These are phyloP conservation scores for Drosophila nigrodunni DNA, from an alignment of 1,140 invertebrate species.

Conservation along the genomic window DNA sequence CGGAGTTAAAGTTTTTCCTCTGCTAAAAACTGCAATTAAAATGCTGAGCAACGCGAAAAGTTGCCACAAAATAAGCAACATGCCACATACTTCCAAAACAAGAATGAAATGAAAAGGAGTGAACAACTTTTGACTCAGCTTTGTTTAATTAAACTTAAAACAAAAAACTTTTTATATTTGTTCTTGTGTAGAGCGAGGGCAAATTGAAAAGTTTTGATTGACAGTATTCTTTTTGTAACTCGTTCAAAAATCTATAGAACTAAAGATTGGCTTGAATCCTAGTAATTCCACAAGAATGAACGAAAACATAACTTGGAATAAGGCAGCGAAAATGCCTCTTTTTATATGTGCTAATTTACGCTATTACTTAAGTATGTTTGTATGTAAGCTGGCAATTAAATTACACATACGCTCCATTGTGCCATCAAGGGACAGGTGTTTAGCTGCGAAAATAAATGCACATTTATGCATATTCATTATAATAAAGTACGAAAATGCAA, in stretches of 20 bases:
- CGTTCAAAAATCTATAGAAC: too few species aligned
- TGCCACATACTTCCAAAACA: neutral
- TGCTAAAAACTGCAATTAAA: slow-evolving; percentile 9
- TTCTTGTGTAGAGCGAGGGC: neutral
- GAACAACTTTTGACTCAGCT: neutral
- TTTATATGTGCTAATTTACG: slow-evolving; percentile 19
- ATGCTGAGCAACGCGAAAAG: slow-evolving; percentile 12
- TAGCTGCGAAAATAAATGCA: slow-evolving; percentile 1
- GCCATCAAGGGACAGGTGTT: neutral
- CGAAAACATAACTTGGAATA: neutral
- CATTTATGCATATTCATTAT: neutral
- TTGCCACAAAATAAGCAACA: slow-evolving; percentile 2
- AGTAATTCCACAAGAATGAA: neutral
- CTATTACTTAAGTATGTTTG: slow-evolving; percentile 3
- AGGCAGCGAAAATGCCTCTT: neutral
- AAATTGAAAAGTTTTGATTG: neutral
- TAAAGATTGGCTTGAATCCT: neutral
- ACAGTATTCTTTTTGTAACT: too few species aligned
- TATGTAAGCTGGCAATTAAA: slow-evolving; percentile 10
- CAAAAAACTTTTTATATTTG: neutral
- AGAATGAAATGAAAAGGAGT: neutral
- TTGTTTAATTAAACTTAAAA: slow-evolving; percentile 23
- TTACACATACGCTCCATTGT: slow-evolving; percentile 10
- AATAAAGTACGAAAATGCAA: slow-evolving; percentile 1
- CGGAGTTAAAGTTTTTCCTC: neutral